These are phyloP conservation scores for Carapus acus DNA, from an alignment of 2,797 vertebrate genomes.

Conservation along the genomic window DNA sequence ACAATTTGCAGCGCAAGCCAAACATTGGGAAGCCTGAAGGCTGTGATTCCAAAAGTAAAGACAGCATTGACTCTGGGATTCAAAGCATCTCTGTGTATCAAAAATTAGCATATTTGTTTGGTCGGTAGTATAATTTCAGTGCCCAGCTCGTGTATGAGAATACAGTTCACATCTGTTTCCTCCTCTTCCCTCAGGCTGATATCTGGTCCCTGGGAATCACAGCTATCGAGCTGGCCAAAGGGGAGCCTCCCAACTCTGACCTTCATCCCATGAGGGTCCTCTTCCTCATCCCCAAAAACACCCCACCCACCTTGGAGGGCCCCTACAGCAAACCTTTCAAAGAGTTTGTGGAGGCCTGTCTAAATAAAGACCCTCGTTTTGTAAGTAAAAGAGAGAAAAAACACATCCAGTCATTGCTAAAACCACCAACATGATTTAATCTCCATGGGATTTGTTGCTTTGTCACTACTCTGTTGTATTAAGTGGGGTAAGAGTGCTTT, in stretches of 20 bases:
- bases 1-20: too few relatives aligned
- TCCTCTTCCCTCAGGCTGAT: conserved; percentile 78
- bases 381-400: conserved; percentile 71
- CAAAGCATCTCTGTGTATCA: too few relatives aligned
- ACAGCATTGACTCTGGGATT: too few relatives aligned
- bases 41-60: too few relatives aligned
- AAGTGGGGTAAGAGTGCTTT: not conserved
- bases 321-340: conserved; percentile 98
- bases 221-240: conserved; percentile 97
- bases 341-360: conserved; percentile 97
- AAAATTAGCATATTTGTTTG: too few relatives aligned
- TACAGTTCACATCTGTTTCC: not conserved
- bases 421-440: too few relatives aligned
- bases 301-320: conserved; percentile 91
- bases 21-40: too few relatives aligned
- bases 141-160: conserved; percentile 4
- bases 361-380: conserved; percentile 97
- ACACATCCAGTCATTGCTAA: too few relatives aligned
- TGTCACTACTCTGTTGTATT: too few relatives aligned
- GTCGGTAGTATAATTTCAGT: too few relatives aligned
- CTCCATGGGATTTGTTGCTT: too few relatives aligned
- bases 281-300: conserved; percentile 98
- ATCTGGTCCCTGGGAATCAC: conserved; percentile 99
- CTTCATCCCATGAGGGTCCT: conserved; percentile 98
- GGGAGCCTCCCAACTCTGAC: conserved; percentile 97